Percentiles rank a stretch among this genome's conserved stretches.
Conservation (phyloP, 1,140 invertebrate species). For the Matsumurasca onukii region DNA sequence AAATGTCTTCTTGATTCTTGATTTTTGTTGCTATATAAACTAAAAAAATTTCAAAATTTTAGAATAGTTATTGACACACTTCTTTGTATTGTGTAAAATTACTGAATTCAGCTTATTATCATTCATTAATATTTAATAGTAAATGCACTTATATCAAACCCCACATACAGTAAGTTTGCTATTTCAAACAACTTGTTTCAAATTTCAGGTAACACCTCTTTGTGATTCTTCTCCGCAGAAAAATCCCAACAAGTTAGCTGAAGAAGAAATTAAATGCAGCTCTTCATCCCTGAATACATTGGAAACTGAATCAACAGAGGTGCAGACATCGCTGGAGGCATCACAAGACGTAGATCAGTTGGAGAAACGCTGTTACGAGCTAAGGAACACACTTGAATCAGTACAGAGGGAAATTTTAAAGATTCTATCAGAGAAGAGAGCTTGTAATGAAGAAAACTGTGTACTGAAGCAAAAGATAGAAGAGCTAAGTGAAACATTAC, state of each 20-base stretch:
- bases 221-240: no score
- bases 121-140: no score
- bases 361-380: conserved; percentile 40
- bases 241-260: neutral
- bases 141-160: no score
- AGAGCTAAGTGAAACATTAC: conserved; percentile 31
- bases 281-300: neutral
- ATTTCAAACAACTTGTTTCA: no score
- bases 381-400: conserved; percentile 40
- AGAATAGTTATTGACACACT: no score
- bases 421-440: conserved; percentile 45
- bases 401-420: conserved; percentile 44
- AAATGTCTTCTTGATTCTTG: no score
- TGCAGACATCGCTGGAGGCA: conserved; percentile 33
- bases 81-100: no score
- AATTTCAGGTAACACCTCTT: no score
- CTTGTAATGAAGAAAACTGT: conserved; percentile 43
- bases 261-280: neutral
- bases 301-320: conserved; percentile 14
- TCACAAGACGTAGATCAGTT: conserved; percentile 32
- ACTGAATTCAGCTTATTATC: no score
- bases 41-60: no score
- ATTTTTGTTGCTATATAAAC: no score
- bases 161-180: no score
- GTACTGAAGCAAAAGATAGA: conserved; percentile 39